Evolutionary conservation across 2,797 vertebrate species (phyloP), one percentile per base, ranked within the genome.

Genomic region (Tenualosa thibaudeaui): DNA sequence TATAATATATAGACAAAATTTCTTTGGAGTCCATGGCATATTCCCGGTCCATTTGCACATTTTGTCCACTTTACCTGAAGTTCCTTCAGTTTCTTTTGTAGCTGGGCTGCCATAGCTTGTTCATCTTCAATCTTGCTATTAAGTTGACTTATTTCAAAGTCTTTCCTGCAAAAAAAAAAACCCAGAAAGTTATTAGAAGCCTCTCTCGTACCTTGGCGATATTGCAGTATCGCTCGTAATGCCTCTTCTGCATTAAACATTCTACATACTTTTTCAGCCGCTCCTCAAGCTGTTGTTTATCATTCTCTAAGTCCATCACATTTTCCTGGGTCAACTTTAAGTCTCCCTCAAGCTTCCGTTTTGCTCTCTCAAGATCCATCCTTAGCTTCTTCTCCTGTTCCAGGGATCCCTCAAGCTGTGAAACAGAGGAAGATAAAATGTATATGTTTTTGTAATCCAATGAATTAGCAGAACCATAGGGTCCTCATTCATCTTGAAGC

Each of bases 71-170:
- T 24, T 96, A 95, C 91, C 93, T 96, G 96, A 37, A 96, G 88
- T 89, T 97, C 96, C 88, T 97, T 97, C 68, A 97, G 83, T 90
- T 97, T 97, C 90, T 97, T 97, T 89, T 96, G 97, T 17, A 97
- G 93, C 87, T 97, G 95, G 26, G 90, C 90, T 26, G 84, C 90
- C 31, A 97, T 81, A 0, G 93, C 94, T 84, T 97, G 97, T 78
- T 97, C 97, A 1, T 97, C 97, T 84, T 97, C 96, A 0, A 97
- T 96, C 87, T 90, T 95, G 2, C 93, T 88, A 31, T 91, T 96
- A 31, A 96, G 93, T 19, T 95, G 93, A 5, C 91, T 94, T 31
- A 96, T 89, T 89, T 97, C 97, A 90, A 97, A 97, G 71, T 97
- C 97, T 87, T 97, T 97, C 81, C 92, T 93, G 85, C 89, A 95